Evolutionary conservation across 1,140 invertebrate species (phyloP).

Genomic region (Globodera ellingtonae): DNA sequence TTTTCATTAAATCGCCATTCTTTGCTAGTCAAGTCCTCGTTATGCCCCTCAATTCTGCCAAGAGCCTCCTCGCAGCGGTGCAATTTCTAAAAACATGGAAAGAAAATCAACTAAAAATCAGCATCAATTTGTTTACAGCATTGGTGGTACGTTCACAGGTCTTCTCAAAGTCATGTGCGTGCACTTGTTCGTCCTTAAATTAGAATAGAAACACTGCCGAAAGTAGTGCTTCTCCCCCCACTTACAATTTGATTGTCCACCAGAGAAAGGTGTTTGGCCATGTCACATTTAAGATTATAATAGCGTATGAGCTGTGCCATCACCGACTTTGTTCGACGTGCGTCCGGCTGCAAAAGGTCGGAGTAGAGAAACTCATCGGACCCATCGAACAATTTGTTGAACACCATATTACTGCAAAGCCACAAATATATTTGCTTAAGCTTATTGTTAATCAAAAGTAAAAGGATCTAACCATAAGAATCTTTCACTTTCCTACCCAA

Average conservation of each 20-base stretch:
- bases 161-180: conserved; percentile 22
- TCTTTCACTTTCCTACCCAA: no score
- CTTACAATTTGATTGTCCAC: conserved; percentile 33
- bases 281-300: conserved; percentile 33
- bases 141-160: conserved; percentile 10
- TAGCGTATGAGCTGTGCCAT: conserved; percentile 30
- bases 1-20: conserved; percentile 2
- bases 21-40: neutral
- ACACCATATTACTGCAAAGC: conserved; percentile 23
- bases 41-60: neutral
- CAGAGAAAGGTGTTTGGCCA: conserved; percentile 1
- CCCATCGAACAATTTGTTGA: conserved; percentile 33
- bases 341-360: conserved; percentile 32
- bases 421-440: neutral
- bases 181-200: conserved; percentile 21
- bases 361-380: conserved; percentile 28
- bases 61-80: neutral
- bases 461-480: no score
- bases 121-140: neutral
- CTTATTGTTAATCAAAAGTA: no score
- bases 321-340: conserved; percentile 5
- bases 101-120: neutral
- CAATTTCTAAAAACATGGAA: neutral
- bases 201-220: no score
- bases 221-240: neutral